Conservation (phyloP, 2,888 invertebrate species). For the Drosophila fungiperda region DNA sequence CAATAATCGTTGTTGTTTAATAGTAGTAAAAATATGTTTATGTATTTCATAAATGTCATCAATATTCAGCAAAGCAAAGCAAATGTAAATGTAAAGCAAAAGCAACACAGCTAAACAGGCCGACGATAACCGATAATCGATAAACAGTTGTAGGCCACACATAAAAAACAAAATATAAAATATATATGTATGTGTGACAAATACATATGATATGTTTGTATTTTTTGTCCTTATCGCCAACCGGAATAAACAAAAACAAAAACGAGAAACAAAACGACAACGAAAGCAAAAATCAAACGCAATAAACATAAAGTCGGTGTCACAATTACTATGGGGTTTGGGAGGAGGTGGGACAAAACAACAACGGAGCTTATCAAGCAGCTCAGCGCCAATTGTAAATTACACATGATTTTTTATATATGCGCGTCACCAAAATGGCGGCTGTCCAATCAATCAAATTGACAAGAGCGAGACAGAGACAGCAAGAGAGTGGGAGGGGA, state of each 20-base stretch:
- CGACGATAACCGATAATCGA: conserved; percentile 40
- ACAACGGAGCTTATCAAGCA: conserved; percentile 42
- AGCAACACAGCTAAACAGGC: conserved; percentile 26
- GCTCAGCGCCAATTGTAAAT: conserved; percentile 47
- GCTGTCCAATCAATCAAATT: conserved; percentile 70
- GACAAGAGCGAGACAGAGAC: conserved; percentile 34
- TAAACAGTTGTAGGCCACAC: conserved; percentile 23
- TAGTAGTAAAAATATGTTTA: conserved; percentile 2
- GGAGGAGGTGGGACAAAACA: conserved; percentile 20
- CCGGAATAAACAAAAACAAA: conserved; percentile 3
- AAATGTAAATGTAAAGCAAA: conserved; percentile 35
- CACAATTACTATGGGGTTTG: conserved; percentile 4
- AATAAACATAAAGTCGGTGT: conserved; percentile 31
- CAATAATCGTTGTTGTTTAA: conserved; percentile 19
- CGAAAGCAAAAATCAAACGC: conserved; percentile 15
- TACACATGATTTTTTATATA: conserved; percentile 44
- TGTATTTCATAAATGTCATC: conserved; percentile 22
- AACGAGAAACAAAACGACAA: not conserved
- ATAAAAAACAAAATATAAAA: not conserved
- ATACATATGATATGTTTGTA: conserved; percentile 15
- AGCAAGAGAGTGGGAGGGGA: not conserved
- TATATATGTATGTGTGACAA: not conserved
- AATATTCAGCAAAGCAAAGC: conserved; percentile 7
- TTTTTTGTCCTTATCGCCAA: conserved; percentile 19
- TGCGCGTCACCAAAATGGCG: conserved; percentile 65